Percentiles rank a stretch among this genome's conserved stretches.
Evolutionary conservation across 2,888 invertebrate genomes (phyloP).

Genomic region (Mellilla xanthometata): DNA sequence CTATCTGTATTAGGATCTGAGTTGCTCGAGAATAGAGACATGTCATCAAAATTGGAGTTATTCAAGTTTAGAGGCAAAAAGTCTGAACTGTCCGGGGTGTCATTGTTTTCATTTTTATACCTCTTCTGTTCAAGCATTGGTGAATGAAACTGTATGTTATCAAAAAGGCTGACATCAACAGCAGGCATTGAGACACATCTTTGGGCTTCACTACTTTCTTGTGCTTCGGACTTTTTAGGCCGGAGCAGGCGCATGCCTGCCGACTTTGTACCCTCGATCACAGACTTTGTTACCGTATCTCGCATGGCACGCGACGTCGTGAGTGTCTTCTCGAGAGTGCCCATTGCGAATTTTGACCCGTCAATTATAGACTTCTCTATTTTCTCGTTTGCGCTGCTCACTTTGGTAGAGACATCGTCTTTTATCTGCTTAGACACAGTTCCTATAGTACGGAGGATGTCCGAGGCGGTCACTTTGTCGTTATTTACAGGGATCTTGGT

Average conservation of each 20-base stretch:
- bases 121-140: conserved; percentile 77
- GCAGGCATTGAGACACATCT: conserved; percentile 82
- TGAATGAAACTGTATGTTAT: conserved; percentile 85
- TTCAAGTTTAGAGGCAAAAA: conserved; percentile 55
- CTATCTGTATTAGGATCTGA: conserved; percentile 65
- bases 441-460: conserved; percentile 74
- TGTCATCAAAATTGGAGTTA: conserved; percentile 57
- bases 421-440: conserved; percentile 81
- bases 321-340: conserved; percentile 71
- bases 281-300: conserved; percentile 82
- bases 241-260: conserved; percentile 75
- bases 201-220: conserved; percentile 47
- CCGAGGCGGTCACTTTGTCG: conserved; percentile 65
- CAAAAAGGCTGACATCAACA: conserved; percentile 83
- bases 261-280: conserved; percentile 84
- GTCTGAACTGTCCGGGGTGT: conserved; percentile 33
- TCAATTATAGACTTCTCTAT: conserved; percentile 63
- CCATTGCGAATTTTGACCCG: conserved; percentile 69
- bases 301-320: conserved; percentile 75
- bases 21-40: conserved; percentile 64
- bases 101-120: conserved; percentile 43
- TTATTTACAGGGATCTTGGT: conserved; percentile 52
- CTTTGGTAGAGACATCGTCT: conserved; percentile 80
- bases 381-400: conserved; percentile 67
- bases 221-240: conserved; percentile 48